These are phyloP conservation scores for Baryphthengus martii DNA, from an alignment of 2,113 vertebrate genomes.

Conservation along the genomic window DNA sequence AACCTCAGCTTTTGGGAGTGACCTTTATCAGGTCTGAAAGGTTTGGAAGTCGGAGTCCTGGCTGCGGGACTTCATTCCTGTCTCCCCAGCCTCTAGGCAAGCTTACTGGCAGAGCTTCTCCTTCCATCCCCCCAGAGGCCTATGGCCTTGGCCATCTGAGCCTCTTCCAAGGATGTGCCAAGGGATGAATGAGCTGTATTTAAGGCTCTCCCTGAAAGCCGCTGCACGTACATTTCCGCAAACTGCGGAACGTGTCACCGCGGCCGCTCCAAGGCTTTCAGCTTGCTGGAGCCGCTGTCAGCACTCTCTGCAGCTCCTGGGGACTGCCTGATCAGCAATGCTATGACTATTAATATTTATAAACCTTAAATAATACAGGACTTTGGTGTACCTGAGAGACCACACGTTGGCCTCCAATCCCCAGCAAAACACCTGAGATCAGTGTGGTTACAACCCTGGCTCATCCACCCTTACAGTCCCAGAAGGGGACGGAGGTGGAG, in stretches of 20 bases:
- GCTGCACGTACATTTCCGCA: neutral
- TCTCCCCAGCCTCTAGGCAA: neutral
- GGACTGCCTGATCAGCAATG: neutral
- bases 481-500: neutral
- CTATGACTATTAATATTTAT: conserved; percentile 56
- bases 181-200: neutral
- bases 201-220: neutral
- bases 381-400: conserved; percentile 29
- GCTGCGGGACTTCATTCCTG: neutral
- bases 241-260: neutral
- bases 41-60: neutral
- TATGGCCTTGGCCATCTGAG: neutral
- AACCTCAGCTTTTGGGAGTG: neutral
- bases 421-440: neutral
- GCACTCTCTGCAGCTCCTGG: neutral
- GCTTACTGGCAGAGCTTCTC: neutral
- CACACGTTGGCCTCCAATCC: neutral
- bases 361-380: conserved; percentile 27
- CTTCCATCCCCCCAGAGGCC: neutral
- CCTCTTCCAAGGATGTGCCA: neutral
- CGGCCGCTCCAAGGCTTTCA: neutral
- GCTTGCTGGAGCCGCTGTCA: neutral
- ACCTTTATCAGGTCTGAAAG: neutral
- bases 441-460: neutral
- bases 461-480: neutral